phyloP scores from a whole-genome alignment of 2,797 vertebrate species.

The Eutrigla gurnardus region DNA sequence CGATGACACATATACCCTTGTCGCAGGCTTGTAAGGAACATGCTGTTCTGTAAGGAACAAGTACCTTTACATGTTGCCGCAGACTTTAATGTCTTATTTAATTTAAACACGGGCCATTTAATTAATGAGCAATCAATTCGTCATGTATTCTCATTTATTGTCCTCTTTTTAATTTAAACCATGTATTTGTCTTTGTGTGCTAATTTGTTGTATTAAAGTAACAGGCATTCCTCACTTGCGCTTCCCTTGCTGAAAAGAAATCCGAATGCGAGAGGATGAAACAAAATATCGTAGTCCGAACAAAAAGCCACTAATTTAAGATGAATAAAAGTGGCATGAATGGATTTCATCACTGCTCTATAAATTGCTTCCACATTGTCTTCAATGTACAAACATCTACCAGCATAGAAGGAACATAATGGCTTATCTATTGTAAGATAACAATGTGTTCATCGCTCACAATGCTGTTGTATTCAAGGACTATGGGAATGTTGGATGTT shows the following conservation, averaged over 20 bases:
- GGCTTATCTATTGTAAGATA: slow-evolving; percentile 8
- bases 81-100: slow-evolving; percentile 22
- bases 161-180: slow-evolving; percentile 7
- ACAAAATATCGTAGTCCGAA: slow-evolving; percentile 35
- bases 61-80: slow-evolving; percentile 18
- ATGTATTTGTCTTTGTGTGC: slow-evolving; percentile 11
- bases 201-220: slow-evolving; percentile 11
- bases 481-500: background rate
- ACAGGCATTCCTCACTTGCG: background rate
- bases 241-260: slow-evolving; percentile 19
- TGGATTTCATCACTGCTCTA: slow-evolving; percentile 24
- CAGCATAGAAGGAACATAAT: background rate
- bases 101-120: slow-evolving; percentile 27
- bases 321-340: slow-evolving; percentile 14
- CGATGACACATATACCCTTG: slow-evolving; percentile 69
- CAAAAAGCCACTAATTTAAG: slow-evolving; percentile 23
- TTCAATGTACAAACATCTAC: slow-evolving; percentile 17
- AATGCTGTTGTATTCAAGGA: slow-evolving; percentile 21
- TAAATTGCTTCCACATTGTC: slow-evolving; percentile 2
- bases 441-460: background rate
- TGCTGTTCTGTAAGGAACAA: slow-evolving; percentile 9
- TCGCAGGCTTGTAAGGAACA: slow-evolving; percentile 41
- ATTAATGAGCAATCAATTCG: slow-evolving; percentile 5
- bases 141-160: slow-evolving; percentile 4
- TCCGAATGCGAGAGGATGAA: slow-evolving; percentile 16